These are phyloP conservation scores for Exocentrus adspersus DNA, from an alignment of 2,888 invertebrate genomes.

Conservation along the genomic window DNA sequence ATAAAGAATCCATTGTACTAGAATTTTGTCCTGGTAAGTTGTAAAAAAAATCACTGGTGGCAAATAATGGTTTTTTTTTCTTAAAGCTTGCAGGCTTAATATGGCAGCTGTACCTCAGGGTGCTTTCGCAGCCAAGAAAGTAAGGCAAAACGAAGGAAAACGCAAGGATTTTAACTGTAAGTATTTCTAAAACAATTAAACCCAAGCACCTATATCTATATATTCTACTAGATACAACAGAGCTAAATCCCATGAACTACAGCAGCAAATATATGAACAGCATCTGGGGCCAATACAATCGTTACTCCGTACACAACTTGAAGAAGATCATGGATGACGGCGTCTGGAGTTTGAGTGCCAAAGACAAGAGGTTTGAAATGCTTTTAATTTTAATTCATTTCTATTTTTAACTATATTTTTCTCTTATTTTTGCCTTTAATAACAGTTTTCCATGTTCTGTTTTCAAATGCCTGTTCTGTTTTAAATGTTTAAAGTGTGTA, in stretches of 20 bases:
- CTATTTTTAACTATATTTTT: no score
- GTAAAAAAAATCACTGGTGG: background rate
- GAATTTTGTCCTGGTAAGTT: conserved; percentile 13
- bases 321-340: conserved; percentile 75
- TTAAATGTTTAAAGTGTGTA: no score
- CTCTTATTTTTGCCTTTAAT: no score
- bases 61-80: background rate
- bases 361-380: background rate
- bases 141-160: conserved; percentile 71
- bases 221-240: conserved; percentile 66
- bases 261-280: conserved; percentile 90
- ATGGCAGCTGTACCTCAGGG: conserved; percentile 84
- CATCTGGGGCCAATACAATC: conserved; percentile 91
- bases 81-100: conserved; percentile 13
- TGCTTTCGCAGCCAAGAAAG: conserved; percentile 77
- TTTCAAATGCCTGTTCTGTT: no score
- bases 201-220: background rate
- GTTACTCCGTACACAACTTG: conserved; percentile 88
- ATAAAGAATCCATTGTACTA: background rate
- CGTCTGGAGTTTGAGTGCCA: conserved; percentile 3
- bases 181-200: conserved; percentile 2
- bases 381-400: no score
- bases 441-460: no score
- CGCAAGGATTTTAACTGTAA: conserved; percentile 64
- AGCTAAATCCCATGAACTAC: conserved; percentile 78